A percentile compares a stretch with the other conserved stretches of the same genome.
phyloP scores from a whole-genome alignment of 2,113 vertebrate species.

The Artemisiospiza belli region DNA sequence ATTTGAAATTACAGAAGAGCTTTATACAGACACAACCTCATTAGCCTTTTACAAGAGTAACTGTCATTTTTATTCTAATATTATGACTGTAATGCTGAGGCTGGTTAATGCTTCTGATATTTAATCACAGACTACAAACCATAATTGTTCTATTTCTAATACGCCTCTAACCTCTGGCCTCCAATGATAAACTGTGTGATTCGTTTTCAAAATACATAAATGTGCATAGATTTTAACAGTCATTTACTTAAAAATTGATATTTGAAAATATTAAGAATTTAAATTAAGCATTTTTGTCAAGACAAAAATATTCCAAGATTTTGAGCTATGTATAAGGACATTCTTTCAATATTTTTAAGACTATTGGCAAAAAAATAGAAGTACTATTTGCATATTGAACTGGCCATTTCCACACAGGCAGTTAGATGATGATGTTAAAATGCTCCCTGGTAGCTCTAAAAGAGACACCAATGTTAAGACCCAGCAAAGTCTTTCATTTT shows the following conservation, averaged over 20 bases:
- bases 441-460: not conserved
- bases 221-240: not conserved
- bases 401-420: not conserved
- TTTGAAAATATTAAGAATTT: not conserved
- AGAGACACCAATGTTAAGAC: not conserved
- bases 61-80: conserved; percentile 56
- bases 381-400: not conserved
- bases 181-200: not conserved
- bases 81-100: conserved; percentile 15
- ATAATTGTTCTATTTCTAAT: conserved; percentile 19
- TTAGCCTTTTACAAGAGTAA: conserved; percentile 56
- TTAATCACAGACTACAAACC: conserved; percentile 51
- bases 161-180: not conserved
- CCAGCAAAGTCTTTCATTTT: not conserved
- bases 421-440: not conserved
- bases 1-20: conserved; percentile 13
- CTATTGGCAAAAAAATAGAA: not conserved
- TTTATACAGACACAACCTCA: conserved; percentile 11
- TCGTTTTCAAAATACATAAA: not conserved
- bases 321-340: not conserved
- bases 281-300: not conserved
- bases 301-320: not conserved
- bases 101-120: conserved; percentile 39
- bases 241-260: not conserved
- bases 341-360: not conserved